Evolutionary conservation across 2,797 vertebrate species (phyloP).

Genomic region (Chromobotia macracanthus): DNA sequence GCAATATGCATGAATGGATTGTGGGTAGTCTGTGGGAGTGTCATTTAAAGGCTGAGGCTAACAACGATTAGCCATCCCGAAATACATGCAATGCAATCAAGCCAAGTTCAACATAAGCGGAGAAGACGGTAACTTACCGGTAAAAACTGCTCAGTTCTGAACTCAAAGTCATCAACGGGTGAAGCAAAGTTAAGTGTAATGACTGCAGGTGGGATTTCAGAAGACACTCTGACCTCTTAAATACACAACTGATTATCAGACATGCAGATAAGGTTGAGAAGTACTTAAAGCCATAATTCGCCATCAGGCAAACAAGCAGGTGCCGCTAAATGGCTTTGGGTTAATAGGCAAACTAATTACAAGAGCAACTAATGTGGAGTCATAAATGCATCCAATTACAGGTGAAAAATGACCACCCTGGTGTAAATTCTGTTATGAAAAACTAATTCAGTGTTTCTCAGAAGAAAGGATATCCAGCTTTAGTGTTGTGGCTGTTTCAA

Average conservation of each 20-base stretch:
- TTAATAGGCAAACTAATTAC: constrained; percentile 41
- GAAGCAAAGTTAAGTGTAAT: constrained; percentile 77
- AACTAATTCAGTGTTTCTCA: not conserved
- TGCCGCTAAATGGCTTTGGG: constrained; percentile 14
- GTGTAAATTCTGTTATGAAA: constrained; percentile 3
- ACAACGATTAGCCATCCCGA: not conserved
- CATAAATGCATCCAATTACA: constrained; percentile 28
- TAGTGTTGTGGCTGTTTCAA: constrained; percentile 93
- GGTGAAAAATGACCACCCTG: constrained; percentile 29
- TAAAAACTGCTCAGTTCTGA: constrained; percentile 94
- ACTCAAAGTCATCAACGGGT: constrained; percentile 98
- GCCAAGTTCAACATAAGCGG: not conserved
- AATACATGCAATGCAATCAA: not conserved
- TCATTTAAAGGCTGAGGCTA: not conserved
- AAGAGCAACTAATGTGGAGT: constrained; percentile 23
- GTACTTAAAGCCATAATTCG: constrained; percentile 16
- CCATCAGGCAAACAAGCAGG: constrained; percentile 12
- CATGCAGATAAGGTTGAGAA: constrained; percentile 20
- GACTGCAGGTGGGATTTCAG: constrained; percentile 40
- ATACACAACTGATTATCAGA: constrained; percentile 26
- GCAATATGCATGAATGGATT: not conserved
- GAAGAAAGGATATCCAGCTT: constrained; percentile 95
- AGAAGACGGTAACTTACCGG: constrained; percentile 79
- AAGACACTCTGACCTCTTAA: constrained; percentile 27
- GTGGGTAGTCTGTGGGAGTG: not conserved